Conservation (phyloP, 2,797 vertebrate genomes). For the Enteromius mattozi region DNA sequence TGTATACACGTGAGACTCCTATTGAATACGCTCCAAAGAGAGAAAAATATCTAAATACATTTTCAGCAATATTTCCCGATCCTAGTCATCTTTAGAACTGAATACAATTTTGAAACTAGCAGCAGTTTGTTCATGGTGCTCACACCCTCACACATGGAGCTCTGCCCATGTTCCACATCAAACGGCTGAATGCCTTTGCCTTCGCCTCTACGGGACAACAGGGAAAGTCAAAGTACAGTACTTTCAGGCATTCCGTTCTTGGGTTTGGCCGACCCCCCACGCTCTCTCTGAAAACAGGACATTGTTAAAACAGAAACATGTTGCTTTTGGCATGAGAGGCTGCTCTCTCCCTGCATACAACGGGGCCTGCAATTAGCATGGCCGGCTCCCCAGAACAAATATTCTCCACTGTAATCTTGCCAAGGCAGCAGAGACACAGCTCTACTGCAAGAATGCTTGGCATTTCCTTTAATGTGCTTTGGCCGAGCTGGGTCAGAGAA, state of each 20-base stretch:
- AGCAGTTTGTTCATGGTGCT: conserved; percentile 27
- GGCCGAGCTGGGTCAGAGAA: conserved; percentile 60
- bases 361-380: conserved; percentile 65
- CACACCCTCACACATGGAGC: conserved; percentile 21
- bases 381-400: conserved; percentile 73
- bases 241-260: conserved; percentile 55
- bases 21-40: not conserved
- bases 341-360: conserved; percentile 64
- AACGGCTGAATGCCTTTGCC: conserved; percentile 26
- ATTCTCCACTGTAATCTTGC: conserved; percentile 72
- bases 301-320: conserved; percentile 70
- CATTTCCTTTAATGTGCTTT: conserved; percentile 85
- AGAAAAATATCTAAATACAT: not conserved
- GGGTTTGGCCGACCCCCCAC: conserved; percentile 49
- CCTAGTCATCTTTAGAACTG: conserved; percentile 27
- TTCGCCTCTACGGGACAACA: conserved; percentile 36
- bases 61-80: not conserved
- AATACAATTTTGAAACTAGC: conserved; percentile 27
- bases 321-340: conserved; percentile 71
- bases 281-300: conserved; percentile 69
- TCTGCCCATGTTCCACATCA: conserved; percentile 39
- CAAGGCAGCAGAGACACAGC: conserved; percentile 81
- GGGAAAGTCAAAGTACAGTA: conserved; percentile 51
- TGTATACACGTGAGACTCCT: not conserved
- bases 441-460: conserved; percentile 82